Conservation (phyloP, 2,888 invertebrate species). For the Dysmachus trigonus region DNA sequence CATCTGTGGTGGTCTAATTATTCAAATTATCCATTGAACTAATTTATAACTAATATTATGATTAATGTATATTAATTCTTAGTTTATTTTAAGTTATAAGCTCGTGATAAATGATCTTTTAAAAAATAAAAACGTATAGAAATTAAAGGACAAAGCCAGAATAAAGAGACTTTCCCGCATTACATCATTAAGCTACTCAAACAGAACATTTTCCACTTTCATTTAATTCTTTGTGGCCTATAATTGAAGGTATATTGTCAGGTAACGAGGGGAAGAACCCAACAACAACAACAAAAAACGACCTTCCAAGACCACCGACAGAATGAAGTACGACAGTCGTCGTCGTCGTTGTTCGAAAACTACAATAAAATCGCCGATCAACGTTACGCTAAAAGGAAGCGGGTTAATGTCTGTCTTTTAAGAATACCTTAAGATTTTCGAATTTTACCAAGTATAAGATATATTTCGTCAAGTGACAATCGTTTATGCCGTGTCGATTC, state of each 20-base stretch:
- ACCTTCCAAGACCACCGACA: neutral
- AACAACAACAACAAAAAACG: neutral
- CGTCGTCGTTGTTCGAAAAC: neutral
- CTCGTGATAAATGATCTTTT: neutral
- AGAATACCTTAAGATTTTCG: neutral
- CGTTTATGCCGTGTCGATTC: neutral
- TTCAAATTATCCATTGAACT: too few species aligned
- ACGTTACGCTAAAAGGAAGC: neutral
- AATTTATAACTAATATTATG: too few species aligned
- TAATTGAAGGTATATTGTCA: neutral
- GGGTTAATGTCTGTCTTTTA: slow-evolving; percentile 18
- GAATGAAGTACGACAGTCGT: neutral
- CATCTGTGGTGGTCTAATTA: too few species aligned
- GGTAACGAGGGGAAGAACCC: neutral
- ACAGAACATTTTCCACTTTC: neutral
- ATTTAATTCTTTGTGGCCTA: neutral
- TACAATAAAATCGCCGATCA: neutral
- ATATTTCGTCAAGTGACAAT: slow-evolving; percentile 17
- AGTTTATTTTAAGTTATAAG: neutral
- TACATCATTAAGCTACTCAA: neutral
- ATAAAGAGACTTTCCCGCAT: neutral
- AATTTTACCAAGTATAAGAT: neutral
- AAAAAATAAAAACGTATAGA: neutral
- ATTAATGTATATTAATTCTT: too few species aligned
- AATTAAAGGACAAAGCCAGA: neutral